Conservation (phyloP, 2,113 vertebrate genomes). For the Prolemur simus region DNA sequence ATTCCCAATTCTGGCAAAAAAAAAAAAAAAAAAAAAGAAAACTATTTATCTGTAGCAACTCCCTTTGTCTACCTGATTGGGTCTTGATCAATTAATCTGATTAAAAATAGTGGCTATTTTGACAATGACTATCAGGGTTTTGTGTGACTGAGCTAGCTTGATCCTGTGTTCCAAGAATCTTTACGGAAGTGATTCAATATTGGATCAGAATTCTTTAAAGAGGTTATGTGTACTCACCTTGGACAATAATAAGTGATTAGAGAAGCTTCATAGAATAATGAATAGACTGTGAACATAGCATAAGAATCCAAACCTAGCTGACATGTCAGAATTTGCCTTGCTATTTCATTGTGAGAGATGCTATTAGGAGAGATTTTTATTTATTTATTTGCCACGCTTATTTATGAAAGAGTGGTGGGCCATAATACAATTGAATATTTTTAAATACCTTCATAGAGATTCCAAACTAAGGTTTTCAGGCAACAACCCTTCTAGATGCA, state of each 20-base stretch:
- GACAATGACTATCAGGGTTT: background rate
- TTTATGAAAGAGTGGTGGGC: background rate
- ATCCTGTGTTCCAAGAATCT: background rate
- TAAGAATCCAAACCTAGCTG: background rate
- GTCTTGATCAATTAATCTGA: background rate
- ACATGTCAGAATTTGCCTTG: background rate
- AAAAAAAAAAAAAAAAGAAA: background rate
- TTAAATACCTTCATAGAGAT: background rate
- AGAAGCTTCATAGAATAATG: background rate
- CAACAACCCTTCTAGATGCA: background rate
- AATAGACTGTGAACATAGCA: background rate
- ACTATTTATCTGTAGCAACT: background rate
- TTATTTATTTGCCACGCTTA: background rate
- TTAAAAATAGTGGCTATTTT: background rate
- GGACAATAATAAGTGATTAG: background rate
- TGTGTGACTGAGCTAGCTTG: background rate
- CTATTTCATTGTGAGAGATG: background rate
- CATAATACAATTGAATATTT: background rate
- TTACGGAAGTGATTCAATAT: background rate
- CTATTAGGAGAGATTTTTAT: background rate
- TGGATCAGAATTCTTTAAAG: conserved; percentile 16
- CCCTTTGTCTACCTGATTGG: background rate
- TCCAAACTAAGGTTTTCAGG: background rate
- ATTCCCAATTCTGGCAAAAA: background rate
- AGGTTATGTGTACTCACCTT: background rate